Evolutionary conservation across 2,113 vertebrate genomes (phyloP), one percentile per base, ranked within the genome.

Genomic region (Phaetusa simplex): DNA sequence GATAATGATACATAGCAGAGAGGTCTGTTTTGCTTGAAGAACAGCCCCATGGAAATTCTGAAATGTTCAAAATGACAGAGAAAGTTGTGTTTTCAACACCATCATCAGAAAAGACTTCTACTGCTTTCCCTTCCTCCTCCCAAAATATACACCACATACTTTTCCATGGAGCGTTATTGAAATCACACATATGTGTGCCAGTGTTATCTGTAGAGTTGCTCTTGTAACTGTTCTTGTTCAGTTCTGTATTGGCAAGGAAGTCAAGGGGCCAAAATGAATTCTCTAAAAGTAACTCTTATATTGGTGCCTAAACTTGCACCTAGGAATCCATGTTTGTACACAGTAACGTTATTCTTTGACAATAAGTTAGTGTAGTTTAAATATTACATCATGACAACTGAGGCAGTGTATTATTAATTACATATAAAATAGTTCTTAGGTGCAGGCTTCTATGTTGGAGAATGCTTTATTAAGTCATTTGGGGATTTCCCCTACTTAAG

Each of bases 11-110:
- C 14, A 12, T 34, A 76, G 49, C 56, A 76, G 45, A 79, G 49
- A 32, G 22, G 55, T 92, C 53, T 90, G 47, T 82, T 93, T 79
- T 95, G 30, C 52, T 65, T 79, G 66, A 85, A 56, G 47, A 88
- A 16, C 74, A 90, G 40, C 29, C 34, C 47, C 29, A 4, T 79
- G 50, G 38, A 93, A 94, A 82, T 74, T 55, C 22, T 50, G 47
- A 86, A 55, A 34, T 64, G 49, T 87, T 82, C 16, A 67, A 38
- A 88, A 58, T 23, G 1, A 42, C 20, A 21, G 15, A n/a, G 47
- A n/a, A 87, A 47, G 67, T 24, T 92, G n/a, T 67, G 21, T 76
- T 88, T 82, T 59, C 26, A 85, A 67, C 38, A 50, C 47, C 30
- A 14, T 56, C 36, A 43, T 52, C 47, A 64, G 45, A 30, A 29